Evolutionary conservation across 2,797 vertebrate genomes (phyloP).

Genomic region (Hyperoplus immaculatus): DNA sequence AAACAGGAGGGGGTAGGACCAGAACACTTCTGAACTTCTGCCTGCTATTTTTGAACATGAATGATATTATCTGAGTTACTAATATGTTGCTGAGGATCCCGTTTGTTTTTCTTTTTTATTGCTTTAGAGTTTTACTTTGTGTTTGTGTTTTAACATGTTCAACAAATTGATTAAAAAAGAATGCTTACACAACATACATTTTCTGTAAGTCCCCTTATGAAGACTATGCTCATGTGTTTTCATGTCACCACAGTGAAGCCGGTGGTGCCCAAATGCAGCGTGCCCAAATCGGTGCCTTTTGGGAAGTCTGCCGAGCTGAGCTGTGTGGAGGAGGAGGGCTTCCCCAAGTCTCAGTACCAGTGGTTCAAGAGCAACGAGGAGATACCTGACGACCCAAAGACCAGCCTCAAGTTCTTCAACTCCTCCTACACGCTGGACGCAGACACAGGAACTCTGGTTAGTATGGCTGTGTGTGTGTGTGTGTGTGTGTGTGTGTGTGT

Average conservation of each 20-base stretch:
- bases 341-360: conserved; percentile 93
- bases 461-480: conserved; percentile 45
- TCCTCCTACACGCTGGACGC: conserved; percentile 91
- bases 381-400: conserved; percentile 89
- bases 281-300: conserved; percentile 95
- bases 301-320: conserved; percentile 93
- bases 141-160: too few relatives aligned
- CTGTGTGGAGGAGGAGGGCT: conserved; percentile 93
- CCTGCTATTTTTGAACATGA: too few relatives aligned
- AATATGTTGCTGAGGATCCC: too few relatives aligned
- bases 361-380: conserved; percentile 94
- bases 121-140: too few relatives aligned
- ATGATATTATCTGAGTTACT: too few relatives aligned
- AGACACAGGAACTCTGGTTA: conserved; percentile 93
- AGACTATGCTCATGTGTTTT: conserved; percentile 30
- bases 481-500: too few relatives aligned
- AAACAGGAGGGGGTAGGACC: too few relatives aligned
- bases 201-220: neutral
- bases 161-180: too few relatives aligned
- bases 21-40: too few relatives aligned
- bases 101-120: too few relatives aligned
- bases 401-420: conserved; percentile 89
- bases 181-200: conserved; percentile 6
- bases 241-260: conserved; percentile 91
- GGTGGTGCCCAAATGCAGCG: conserved; percentile 90